Conservation (phyloP, 2,888 invertebrate genomes). For the Drosophila fungiperda region DNA sequence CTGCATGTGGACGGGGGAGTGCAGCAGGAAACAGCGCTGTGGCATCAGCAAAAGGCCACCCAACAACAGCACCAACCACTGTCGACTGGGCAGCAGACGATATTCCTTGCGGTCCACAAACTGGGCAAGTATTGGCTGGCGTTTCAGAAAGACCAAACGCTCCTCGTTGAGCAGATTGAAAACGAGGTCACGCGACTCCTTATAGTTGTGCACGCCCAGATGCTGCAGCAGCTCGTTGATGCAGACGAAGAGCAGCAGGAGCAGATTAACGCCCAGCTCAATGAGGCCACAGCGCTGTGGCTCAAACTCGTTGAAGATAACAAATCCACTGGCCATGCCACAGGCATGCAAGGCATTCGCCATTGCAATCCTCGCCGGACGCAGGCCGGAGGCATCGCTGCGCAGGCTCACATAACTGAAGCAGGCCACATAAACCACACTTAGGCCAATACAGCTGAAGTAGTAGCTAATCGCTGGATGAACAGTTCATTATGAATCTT, state of each 20-base stretch:
- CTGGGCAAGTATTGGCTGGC: slow-evolving; percentile 64
- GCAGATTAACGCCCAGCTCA: slow-evolving; percentile 59
- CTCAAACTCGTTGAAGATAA: slow-evolving; percentile 76
- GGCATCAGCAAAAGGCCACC: slow-evolving; percentile 59
- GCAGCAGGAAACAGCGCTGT: slow-evolving; percentile 65
- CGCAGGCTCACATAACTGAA: slow-evolving; percentile 79
- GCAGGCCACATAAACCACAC: slow-evolving; percentile 70
- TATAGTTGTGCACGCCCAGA: slow-evolving; percentile 69
- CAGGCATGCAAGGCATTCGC: slow-evolving; percentile 69
- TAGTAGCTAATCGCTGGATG: slow-evolving; percentile 73
- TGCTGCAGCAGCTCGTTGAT: slow-evolving; percentile 79
- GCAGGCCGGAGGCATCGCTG: slow-evolving; percentile 65
- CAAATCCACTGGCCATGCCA: slow-evolving; percentile 71
- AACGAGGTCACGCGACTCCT: slow-evolving; percentile 76
- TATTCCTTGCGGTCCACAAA: slow-evolving; percentile 75
- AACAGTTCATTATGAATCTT: neutral
- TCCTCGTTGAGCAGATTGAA: slow-evolving; percentile 81
- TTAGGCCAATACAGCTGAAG: slow-evolving; percentile 74
- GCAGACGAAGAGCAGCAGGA: slow-evolving; percentile 57
- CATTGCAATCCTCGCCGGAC: slow-evolving; percentile 73
- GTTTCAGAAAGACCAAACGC: slow-evolving; percentile 67
- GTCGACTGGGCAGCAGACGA: slow-evolving; percentile 61
- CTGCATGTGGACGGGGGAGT: slow-evolving; percentile 68
- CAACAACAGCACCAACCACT: slow-evolving; percentile 68
- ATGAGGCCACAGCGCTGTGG: slow-evolving; percentile 69